Base-by-base conservation (phyloP, 2,797 vertebrate species). In the Gobionotothen gibberifrons region DNA sequence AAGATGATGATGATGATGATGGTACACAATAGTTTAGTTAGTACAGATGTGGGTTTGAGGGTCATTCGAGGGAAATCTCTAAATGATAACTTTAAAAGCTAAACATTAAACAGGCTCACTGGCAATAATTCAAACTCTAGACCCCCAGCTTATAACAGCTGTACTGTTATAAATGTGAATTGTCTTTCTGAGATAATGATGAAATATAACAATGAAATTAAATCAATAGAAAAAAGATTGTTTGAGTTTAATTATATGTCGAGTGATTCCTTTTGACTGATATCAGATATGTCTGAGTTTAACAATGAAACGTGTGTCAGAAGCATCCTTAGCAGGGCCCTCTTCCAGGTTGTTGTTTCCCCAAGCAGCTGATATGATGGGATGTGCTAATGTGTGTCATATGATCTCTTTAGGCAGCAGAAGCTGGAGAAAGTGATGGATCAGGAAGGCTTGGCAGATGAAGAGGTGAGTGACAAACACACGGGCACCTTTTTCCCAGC, bases 361-460 rank as follows among this genome's bases (percentile, higher is more conserved):
- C 13, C 6, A 19, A 22, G 36, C 47, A 21, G 42, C 9, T 15
- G 32, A 17, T n/a, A 12, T 1, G 8, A 40, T 10, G 61, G 19
- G 1, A 7, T 43, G 17, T 65, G 47, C 12, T 55, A 5, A 75
- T 9, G 3, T 22, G 22, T 26, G 16, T 54, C 10, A 19, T 1
- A 16, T 42, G 76, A n/a, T 81, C 79, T 72, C 89, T 77, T 84
- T 85, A 99, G 98, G 85, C 98, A 99, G 87, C 97, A 97, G 92
- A 99, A 99, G 87, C 87, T 99, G 64, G 98, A 99, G 92, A 98
- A 98, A 72, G 97, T 98, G 87, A 99, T 99, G 98, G 98, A 99
- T 84, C 97, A 99, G 89, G 97, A 99, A 92, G 98, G 98, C 65
- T 90, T 99, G 59, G 96, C 96, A 79, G 98, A 99, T 87, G 98